phyloP scores from a whole-genome alignment of 2,797 vertebrate genomes.

The Psittacula derbiana region DNA sequence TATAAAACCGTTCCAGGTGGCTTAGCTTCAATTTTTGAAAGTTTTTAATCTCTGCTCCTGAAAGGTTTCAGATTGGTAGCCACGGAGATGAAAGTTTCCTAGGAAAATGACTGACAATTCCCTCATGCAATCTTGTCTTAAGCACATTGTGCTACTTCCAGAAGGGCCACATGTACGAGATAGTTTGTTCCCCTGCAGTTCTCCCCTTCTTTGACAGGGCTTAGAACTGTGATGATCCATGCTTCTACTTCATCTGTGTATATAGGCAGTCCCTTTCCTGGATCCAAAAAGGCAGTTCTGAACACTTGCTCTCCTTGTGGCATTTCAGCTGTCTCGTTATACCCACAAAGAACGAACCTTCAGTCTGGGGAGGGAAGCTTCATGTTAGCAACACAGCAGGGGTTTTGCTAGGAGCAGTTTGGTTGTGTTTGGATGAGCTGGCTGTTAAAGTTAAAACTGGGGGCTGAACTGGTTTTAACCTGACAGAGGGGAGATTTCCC shows the following conservation, averaged over 20 bases:
- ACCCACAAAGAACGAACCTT: background rate
- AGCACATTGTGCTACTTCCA: fast-evolving
- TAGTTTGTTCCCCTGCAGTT: background rate
- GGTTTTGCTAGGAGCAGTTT: background rate
- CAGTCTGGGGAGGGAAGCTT: background rate
- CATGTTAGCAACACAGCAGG: background rate
- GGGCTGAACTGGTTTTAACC: background rate
- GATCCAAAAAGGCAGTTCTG: background rate
- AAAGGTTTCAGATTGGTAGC: background rate
- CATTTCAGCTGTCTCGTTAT: background rate
- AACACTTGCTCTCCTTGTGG: background rate
- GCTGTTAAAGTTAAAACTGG: background rate
- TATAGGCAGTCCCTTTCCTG: background rate
- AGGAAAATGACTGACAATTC: background rate
- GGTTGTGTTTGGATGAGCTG: background rate
- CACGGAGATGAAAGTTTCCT: background rate
- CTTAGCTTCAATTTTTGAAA: background rate
- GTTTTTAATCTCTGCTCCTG: background rate
- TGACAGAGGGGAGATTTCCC: background rate
- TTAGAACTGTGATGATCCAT: background rate
- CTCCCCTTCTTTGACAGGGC: background rate
- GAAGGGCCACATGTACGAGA: background rate
- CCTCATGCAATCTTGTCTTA: background rate
- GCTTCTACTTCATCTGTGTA: background rate
- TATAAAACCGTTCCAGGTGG: background rate